Evolutionary conservation across 2,113 vertebrate genomes (phyloP).

Genomic region (Antennarius striatus): DNA sequence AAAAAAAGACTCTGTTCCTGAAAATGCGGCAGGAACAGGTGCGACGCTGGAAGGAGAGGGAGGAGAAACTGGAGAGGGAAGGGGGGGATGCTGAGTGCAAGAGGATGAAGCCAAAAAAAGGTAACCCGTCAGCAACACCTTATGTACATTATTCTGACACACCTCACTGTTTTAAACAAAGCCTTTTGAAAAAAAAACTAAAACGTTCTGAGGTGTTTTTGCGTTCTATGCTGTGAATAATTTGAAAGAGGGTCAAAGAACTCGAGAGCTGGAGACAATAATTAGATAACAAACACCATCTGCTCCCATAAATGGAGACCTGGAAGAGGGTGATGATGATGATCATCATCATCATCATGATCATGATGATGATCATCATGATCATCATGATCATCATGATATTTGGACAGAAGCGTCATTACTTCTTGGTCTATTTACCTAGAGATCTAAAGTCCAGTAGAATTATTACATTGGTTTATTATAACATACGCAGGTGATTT

Average conservation of each 20-base stretch:
- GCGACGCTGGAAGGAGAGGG: conserved; percentile 79
- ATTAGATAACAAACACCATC: conserved; percentile 23
- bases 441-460: background rate
- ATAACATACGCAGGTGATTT: conserved; percentile 3
- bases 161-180: conserved; percentile 3
- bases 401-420: background rate
- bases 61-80: conserved; percentile 76
- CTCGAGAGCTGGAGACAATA: too few relatives aligned
- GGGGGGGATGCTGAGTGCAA: conserved; percentile 30
- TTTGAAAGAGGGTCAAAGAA: too few relatives aligned
- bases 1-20: conserved; percentile 83
- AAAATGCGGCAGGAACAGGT: conserved; percentile 86
- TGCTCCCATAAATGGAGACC: conserved; percentile 17
- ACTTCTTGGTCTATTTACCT: too few relatives aligned
- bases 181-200: too few relatives aligned
- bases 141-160: too few relatives aligned
- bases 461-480: background rate
- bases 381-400: background rate
- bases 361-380: too few relatives aligned
- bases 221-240: too few relatives aligned
- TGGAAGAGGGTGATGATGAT: background rate
- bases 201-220: too few relatives aligned
- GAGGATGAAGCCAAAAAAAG: conserved; percentile 71
- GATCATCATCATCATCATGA: too few relatives aligned
- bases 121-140: conserved; percentile 46